Conservation (phyloP, 2,888 invertebrate genomes). For the Cotesia congregata region DNA sequence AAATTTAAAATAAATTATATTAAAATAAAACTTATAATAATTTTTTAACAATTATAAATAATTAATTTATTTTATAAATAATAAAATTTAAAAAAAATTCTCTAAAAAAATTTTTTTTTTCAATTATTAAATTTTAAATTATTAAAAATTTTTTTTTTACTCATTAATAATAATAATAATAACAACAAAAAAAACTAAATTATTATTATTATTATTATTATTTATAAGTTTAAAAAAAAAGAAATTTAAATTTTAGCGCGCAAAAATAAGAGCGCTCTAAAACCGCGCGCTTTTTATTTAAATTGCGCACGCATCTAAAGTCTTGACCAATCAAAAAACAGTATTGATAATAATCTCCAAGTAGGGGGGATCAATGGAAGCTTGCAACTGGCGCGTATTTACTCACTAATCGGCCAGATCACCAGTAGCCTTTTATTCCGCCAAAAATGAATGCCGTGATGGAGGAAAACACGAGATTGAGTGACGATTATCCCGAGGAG, state of each 20-base stretch:
- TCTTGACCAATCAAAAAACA: constrained; percentile 11
- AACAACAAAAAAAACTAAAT: constrained; percentile 20
- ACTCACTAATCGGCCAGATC: constrained; percentile 34
- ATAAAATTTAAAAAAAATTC: no score
- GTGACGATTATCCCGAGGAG: constrained; percentile 49
- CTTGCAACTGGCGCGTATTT: constrained; percentile 42
- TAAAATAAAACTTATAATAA: no score
- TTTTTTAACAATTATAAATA: no score
- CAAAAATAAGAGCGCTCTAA: constrained; percentile 10
- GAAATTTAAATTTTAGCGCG: constrained; percentile 23
- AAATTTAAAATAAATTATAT: no score
- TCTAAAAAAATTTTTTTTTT: no score
- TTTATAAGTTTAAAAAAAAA: background rate
- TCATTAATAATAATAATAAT: constrained; percentile 5
- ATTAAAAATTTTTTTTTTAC: background rate
- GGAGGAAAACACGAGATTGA: constrained; percentile 51
- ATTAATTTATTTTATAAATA: no score
- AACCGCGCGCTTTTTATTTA: constrained; percentile 29
- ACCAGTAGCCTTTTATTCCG: constrained; percentile 53
- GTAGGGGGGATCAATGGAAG: constrained; percentile 18
- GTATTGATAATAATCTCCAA: constrained; percentile 7
- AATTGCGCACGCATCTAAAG: background rate
- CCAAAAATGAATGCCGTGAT: constrained; percentile 62
- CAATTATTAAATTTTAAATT: no score
- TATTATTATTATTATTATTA: constrained; percentile 2